A percentile compares a stretch with the other conserved stretches of the same genome.
Evolutionary conservation across 2,888 invertebrate genomes (phyloP).

Genomic region (Diploptera punctata): DNA sequence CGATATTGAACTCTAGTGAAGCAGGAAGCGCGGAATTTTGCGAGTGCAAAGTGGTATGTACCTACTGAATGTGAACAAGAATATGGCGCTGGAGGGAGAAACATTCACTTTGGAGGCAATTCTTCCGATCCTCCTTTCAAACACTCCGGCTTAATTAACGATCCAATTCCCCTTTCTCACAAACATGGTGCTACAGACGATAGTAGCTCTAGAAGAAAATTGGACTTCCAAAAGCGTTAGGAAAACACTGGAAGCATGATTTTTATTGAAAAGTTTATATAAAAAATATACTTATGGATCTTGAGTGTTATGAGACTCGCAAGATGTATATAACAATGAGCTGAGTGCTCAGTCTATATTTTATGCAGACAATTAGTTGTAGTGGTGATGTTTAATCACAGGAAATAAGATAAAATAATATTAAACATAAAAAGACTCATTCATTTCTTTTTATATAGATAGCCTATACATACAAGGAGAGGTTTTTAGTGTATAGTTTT

Average conservation of each 20-base stretch:
- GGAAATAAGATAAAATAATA: not conserved
- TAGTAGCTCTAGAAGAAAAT: not conserved
- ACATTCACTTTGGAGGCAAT: not conserved
- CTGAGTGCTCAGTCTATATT: not conserved
- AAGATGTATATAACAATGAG: not conserved
- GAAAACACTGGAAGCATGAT: slow-evolving; percentile 3
- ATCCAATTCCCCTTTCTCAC: slow-evolving; percentile 2
- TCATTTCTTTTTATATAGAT: not conserved
- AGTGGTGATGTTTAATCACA: not conserved
- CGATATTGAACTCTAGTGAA: slow-evolving; percentile 1
- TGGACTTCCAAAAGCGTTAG: not conserved
- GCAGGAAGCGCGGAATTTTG: not conserved
- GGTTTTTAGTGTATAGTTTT: not conserved
- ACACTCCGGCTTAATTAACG: slow-evolving; percentile 24
- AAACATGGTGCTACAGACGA: not conserved
- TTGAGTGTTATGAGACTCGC: not conserved
- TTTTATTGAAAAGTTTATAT: slow-evolving; percentile 15
- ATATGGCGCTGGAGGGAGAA: not conserved
- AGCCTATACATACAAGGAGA: not conserved
- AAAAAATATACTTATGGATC: not conserved
- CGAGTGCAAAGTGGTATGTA: slow-evolving; percentile 22
- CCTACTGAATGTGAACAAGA: not conserved
- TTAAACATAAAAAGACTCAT: not conserved
- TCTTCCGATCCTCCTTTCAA: not conserved
- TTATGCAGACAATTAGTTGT: not conserved